Evolutionary conservation across 2,113 vertebrate species (phyloP).

Genomic region (Ancistrus triradiatus): DNA sequence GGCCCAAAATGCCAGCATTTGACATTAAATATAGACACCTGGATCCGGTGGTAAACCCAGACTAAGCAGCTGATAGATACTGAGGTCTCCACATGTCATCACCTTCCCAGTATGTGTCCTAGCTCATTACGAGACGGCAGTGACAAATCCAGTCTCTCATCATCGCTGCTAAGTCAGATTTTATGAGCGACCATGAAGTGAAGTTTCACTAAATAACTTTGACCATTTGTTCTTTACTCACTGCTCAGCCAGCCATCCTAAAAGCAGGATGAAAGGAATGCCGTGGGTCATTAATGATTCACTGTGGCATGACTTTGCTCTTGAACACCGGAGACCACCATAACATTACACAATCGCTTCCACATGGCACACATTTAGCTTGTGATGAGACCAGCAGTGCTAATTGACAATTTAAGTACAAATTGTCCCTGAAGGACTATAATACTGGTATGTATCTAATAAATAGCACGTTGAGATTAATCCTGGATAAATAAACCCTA

Average conservation of each 20-base stretch:
- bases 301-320: neutral
- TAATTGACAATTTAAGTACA: neutral
- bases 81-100: neutral
- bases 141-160: neutral
- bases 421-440: neutral
- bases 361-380: conserved; percentile 8
- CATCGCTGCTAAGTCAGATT: neutral
- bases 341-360: conserved; percentile 9
- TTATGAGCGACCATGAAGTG: conserved; percentile 13
- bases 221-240: conserved; percentile 1
- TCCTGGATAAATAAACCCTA: neutral
- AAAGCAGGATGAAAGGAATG: conserved; percentile 21
- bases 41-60: neutral
- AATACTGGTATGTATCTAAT: no score
- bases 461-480: neutral
- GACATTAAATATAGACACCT: no score
- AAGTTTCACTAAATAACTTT: neutral
- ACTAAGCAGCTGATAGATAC: neutral
- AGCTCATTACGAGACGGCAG: neutral
- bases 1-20: no score
- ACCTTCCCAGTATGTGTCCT: neutral
- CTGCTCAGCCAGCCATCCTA: neutral
- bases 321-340: conserved; percentile 14
- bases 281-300: conserved; percentile 6
- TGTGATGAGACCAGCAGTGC: neutral